phyloP scores from a whole-genome alignment of 37 sponge, comb jelly and placozoan genomes.

The Spongilla lacustris region DNA sequence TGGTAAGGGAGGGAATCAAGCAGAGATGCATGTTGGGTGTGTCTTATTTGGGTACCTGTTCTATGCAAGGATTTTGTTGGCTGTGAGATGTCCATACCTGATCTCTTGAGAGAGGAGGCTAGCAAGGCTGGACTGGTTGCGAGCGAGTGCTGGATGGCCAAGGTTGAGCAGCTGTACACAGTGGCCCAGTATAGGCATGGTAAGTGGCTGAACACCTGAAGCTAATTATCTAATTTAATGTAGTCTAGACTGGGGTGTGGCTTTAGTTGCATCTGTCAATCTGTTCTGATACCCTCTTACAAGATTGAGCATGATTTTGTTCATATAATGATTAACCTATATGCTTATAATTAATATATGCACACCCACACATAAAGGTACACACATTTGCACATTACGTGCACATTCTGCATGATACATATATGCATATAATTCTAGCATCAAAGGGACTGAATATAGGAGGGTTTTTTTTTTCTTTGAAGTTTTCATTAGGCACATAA shows the following conservation, averaged over 20 bases:
- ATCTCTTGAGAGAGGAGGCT: constrained; percentile 4
- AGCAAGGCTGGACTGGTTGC: constrained; percentile 21
- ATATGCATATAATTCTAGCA: no score
- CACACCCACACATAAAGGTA: background rate
- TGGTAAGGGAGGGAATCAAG: background rate
- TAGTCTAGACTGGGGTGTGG: no score
- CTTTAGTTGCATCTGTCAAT: no score
- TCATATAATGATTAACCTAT: no score
- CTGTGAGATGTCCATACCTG: background rate
- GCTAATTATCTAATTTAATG: background rate
- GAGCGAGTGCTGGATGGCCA: constrained; percentile 33
- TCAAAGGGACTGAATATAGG: no score
- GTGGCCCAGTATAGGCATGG: constrained; percentile 53
- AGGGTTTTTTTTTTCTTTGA: no score
- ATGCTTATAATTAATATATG: background rate
- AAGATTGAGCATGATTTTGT: no score
- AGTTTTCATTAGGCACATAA: no score
- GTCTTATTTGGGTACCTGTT: background rate
- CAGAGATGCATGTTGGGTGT: background rate
- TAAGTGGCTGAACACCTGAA: background rate
- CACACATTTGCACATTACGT: no score
- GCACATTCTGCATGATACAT: no score
- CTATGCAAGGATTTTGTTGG: background rate
- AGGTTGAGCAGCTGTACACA: constrained; percentile 40
- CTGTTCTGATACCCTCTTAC: no score